phyloP scores from a whole-genome alignment of 2,797 vertebrate species.

The Hyperoplus lanceolatus region DNA sequence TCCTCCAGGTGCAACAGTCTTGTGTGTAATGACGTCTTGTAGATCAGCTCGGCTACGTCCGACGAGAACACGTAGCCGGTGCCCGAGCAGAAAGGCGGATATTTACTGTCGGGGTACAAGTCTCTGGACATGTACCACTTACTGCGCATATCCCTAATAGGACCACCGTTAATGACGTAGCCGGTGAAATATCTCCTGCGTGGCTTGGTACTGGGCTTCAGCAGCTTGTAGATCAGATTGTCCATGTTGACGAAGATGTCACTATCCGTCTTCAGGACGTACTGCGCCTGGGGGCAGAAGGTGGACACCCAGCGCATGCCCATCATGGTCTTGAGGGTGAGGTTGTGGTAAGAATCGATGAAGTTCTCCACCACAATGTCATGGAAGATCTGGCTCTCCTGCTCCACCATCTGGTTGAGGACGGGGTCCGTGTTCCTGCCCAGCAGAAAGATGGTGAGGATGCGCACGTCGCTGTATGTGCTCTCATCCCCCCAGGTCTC shows the following conservation, averaged over 20 bases:
- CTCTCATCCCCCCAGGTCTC: slow-evolving; percentile 98
- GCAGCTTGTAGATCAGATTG: slow-evolving; percentile 96
- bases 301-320: slow-evolving; percentile 97
- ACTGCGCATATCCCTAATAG: slow-evolving; percentile 96
- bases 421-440: slow-evolving; percentile 92
- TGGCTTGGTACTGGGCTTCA: slow-evolving; percentile 96
- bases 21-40: slow-evolving; percentile 96
- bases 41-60: slow-evolving; percentile 96
- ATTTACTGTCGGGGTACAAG: slow-evolving; percentile 96
- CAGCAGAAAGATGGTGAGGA: slow-evolving; percentile 95
- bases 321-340: slow-evolving; percentile 97
- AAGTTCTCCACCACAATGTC: slow-evolving; percentile 98
- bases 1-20: slow-evolving; percentile 97
- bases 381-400: slow-evolving; percentile 98
- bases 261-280: slow-evolving; percentile 98
- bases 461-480: slow-evolving; percentile 91
- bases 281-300: slow-evolving; percentile 95
- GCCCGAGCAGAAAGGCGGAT: slow-evolving; percentile 98
- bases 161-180: slow-evolving; percentile 96
- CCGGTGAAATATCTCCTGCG: slow-evolving; percentile 96
- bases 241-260: slow-evolving; percentile 99
- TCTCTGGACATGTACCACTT: slow-evolving; percentile 99
- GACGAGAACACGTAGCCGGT: slow-evolving; percentile 98
- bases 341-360: slow-evolving; percentile 97
- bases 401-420: slow-evolving; percentile 98